These are phyloP conservation scores for Dermolepida albohirtum DNA, from an alignment of 2,888 invertebrate genomes.

Conservation along the genomic window DNA sequence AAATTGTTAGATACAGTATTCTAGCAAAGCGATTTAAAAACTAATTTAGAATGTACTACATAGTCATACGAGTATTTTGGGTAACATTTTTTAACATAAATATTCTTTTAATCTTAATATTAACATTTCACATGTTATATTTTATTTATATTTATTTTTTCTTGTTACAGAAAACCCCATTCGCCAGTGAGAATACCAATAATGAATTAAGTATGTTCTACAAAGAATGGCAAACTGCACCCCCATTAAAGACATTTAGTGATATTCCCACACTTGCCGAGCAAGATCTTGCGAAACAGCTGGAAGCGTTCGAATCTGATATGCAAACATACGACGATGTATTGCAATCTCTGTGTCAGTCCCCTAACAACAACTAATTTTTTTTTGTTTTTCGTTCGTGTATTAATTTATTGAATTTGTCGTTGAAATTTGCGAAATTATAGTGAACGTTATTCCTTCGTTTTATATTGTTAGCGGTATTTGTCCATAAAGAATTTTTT, in stretches of 20 bases:
- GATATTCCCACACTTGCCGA: slow-evolving; percentile 68
- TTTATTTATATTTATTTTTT: slow-evolving; percentile 7
- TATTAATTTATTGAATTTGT: slow-evolving; percentile 20
- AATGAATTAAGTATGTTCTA: slow-evolving; percentile 84
- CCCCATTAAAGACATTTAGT: slow-evolving; percentile 58
- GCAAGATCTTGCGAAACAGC: slow-evolving; percentile 74
- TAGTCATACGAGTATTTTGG: too few species aligned
- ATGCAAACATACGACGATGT: slow-evolving; percentile 82
- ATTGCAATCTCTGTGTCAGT: slow-evolving; percentile 76
- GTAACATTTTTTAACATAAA: too few species aligned
- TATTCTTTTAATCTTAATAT: too few species aligned
- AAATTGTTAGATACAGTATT: too few species aligned
- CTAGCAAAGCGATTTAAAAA: too few species aligned
- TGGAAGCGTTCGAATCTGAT: slow-evolving; percentile 80
- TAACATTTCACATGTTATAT: too few species aligned
- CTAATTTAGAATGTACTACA: too few species aligned
- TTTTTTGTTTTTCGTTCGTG: slow-evolving; percentile 13
- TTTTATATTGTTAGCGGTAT: slow-evolving; percentile 16
- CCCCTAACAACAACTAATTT: slow-evolving; percentile 68
- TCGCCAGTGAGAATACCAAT: slow-evolving; percentile 78
- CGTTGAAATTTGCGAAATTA: slow-evolving; percentile 30
- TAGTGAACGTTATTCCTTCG: slow-evolving; percentile 29
- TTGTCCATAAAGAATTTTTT: slow-evolving; percentile 16
- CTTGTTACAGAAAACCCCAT: slow-evolving; percentile 80
- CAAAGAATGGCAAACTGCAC: slow-evolving; percentile 81